Percentiles rank a stretch among this genome's conserved stretches.
These are phyloP conservation scores for Lepus townsendii DNA, from an alignment of 2,797 vertebrate species.

Conservation along the genomic window DNA sequence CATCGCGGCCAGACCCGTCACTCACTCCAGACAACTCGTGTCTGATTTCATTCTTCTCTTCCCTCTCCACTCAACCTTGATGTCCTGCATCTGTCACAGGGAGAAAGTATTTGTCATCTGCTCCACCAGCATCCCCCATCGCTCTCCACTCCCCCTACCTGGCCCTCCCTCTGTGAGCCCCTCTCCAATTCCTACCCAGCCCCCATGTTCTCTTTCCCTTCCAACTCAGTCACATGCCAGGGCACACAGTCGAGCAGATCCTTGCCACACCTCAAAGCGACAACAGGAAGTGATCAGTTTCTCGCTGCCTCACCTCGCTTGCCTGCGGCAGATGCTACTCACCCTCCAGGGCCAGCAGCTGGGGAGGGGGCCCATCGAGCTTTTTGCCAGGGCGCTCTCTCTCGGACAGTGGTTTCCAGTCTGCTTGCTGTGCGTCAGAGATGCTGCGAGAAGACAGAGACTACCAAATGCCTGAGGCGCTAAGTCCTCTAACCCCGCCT, in stretches of 20 bases:
- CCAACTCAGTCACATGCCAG: not conserved
- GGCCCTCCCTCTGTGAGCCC: not conserved
- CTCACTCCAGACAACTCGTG: not conserved
- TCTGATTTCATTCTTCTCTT: constrained; percentile 31
- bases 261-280: not conserved
- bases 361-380: not conserved
- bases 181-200: not conserved
- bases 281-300: not conserved
- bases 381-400: not conserved
- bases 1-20: not conserved
- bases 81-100: not conserved
- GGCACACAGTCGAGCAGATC: not conserved
- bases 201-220: not conserved
- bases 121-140: not conserved
- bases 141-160: not conserved
- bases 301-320: constrained; percentile 7
- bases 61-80: not conserved
- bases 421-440: not conserved
- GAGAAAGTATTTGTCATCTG: constrained; percentile 32
- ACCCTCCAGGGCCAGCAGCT: not conserved
- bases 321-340: not conserved
- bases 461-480: not conserved
- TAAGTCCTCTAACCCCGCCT: not conserved
- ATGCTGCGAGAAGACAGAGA: not conserved
- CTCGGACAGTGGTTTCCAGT: not conserved